Conservation (phyloP, 2,888 invertebrate species). For the Cetonia aurata region DNA sequence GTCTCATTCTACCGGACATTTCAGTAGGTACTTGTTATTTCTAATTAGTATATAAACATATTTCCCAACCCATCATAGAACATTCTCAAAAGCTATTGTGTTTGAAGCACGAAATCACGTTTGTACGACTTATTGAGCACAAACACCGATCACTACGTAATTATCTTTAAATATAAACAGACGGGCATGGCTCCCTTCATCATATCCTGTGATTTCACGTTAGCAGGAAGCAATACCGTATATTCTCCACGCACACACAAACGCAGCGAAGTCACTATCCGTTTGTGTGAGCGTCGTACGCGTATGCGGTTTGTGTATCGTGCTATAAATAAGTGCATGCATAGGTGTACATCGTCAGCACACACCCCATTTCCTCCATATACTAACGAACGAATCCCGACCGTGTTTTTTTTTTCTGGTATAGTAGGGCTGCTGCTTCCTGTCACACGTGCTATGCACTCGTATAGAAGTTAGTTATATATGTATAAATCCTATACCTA, state of each 20-base stretch:
- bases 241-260: too few species aligned
- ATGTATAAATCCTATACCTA: too few species aligned
- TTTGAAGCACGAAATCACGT: too few species aligned
- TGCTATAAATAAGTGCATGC: slow-evolving; percentile 7
- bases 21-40: too few species aligned
- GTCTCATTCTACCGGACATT: too few species aligned
- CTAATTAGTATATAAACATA: too few species aligned
- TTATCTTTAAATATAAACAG: too few species aligned
- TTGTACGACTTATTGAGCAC: too few species aligned
- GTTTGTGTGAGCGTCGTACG: not conserved
- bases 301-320: slow-evolving; percentile 11
- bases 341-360: slow-evolving; percentile 36
- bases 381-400: slow-evolving; percentile 18
- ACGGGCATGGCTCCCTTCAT: not conserved
- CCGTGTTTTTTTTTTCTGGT: not conserved
- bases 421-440: slow-evolving; percentile 39
- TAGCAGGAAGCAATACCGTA: slow-evolving; percentile 19
- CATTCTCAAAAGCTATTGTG: too few species aligned
- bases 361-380: slow-evolving; percentile 38
- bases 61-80: too few species aligned
- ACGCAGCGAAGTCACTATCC: not conserved
- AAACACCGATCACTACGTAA: too few species aligned
- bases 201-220: slow-evolving; percentile 31
- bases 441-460: slow-evolving; percentile 40
- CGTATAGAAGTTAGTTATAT: not conserved